Conservation (phyloP, 2,113 vertebrate species). For the Verasper variegatus region DNA sequence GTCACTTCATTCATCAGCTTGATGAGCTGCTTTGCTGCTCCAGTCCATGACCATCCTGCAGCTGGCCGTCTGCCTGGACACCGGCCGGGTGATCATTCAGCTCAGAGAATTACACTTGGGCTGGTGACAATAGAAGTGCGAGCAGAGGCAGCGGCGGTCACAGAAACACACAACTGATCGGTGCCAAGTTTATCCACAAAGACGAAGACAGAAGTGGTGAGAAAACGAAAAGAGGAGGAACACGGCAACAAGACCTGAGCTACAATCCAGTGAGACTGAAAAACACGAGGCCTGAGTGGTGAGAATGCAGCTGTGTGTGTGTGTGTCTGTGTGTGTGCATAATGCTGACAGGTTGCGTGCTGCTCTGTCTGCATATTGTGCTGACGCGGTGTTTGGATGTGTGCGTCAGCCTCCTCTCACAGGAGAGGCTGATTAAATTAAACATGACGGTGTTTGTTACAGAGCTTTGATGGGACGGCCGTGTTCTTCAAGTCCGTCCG, state of each 20-base stretch:
- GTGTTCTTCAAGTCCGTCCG: background rate
- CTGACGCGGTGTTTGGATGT: slow-evolving; percentile 16
- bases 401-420: slow-evolving; percentile 28
- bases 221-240: background rate
- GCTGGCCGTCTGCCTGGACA: slow-evolving; percentile 27
- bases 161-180: background rate
- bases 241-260: background rate
- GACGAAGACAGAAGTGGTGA: background rate
- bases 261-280: background rate
- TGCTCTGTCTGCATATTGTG: slow-evolving; percentile 24
- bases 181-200: background rate
- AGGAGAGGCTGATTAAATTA: slow-evolving; percentile 36
- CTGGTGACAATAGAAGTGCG: background rate
- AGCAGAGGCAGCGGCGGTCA: background rate
- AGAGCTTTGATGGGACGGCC: background rate
- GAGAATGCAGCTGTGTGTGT: background rate
- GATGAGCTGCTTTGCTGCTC: slow-evolving; percentile 10
- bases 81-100: background rate
- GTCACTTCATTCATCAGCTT: slow-evolving; percentile 38
- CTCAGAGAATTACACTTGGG: background rate
- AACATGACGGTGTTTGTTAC: slow-evolving; percentile 26
- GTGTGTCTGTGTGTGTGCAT: background rate
- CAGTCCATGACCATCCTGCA: slow-evolving; percentile 4
- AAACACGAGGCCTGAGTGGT: background rate
- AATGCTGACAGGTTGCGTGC: slow-evolving; percentile 27